Evolutionary conservation across 2,113 vertebrate genomes (phyloP), one percentile per base, ranked within the genome.

Genomic region (Myrmecobius fasciatus): DNA sequence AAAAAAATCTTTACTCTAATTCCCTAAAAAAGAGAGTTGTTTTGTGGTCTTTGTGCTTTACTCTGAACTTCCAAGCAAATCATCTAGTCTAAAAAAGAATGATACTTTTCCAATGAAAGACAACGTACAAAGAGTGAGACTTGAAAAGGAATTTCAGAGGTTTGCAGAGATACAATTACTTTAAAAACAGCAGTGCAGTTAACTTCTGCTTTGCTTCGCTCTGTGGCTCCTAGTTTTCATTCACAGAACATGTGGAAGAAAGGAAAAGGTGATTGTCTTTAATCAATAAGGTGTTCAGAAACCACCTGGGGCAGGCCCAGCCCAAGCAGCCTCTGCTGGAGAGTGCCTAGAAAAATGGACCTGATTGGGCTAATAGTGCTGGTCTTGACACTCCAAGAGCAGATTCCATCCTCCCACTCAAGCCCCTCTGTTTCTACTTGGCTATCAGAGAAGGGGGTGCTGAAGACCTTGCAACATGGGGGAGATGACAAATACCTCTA

Each of bases 101-200:
- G 52, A 53, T 95, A 47, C 51, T 22, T 92, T 93, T 47, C 91
- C 92, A 36, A 46, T 52, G 67, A 96, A 91, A 97, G 96, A 95
- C 43, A 93, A 95, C 9, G 6, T 91, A 75, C 20, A 43, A 56
- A 14, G 10, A 83, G n/a, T n/a, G 43, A 92, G 89, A 92, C 48
- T 31, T 92, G 46, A 95, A 2, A 1, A 92, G 95, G 93, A 48
- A 95, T 75, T 89, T 52, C 96, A 94, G 94, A 96, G 56, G 2
- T 1, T 6, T 52, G 67, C 93, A 60, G 91, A 94, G 60, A 93
- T 53, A 92, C 31, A 83, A 56, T n/a, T 3, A 56, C 24, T 91
- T 43, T 52, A 36, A 94, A 92, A 0, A 0, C 91, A 10, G 24
- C 9, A 0, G 51, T 49, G n/a, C 24, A 25, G 93, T 56, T 89